Evolutionary conservation across 2,797 vertebrate species (phyloP).

Genomic region (Clarias platycephalus): DNA sequence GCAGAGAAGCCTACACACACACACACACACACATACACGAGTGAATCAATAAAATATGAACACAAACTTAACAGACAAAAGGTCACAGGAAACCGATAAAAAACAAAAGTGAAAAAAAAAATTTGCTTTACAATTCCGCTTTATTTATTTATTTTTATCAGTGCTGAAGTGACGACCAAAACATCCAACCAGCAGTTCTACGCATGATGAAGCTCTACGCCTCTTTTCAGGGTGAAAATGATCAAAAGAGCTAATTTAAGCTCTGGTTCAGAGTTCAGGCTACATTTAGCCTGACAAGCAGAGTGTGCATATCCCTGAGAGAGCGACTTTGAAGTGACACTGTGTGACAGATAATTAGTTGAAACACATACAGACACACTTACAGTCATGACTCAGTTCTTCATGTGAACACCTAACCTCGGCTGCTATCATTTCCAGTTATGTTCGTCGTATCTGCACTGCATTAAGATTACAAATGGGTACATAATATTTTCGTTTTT

Average conservation of each 20-base stretch:
- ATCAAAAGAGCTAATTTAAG: slow-evolving; percentile 37
- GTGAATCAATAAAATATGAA: slow-evolving; percentile 40
- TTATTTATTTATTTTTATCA: background rate
- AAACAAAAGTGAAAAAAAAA: background rate
- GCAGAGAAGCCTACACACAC: background rate
- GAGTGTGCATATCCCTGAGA: slow-evolving; percentile 35
- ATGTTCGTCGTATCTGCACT: too few species aligned
- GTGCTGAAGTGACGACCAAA: background rate
- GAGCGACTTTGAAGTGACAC: slow-evolving; percentile 27
- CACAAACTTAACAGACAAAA: slow-evolving; percentile 4
- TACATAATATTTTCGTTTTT: background rate
- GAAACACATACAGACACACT: background rate
- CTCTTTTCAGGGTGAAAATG: slow-evolving; percentile 1
- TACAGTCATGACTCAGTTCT: background rate
- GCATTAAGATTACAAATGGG: background rate
- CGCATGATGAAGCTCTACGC: background rate
- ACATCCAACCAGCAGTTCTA: background rate
- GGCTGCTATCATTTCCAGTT: background rate
- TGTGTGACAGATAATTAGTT: slow-evolving; percentile 31
- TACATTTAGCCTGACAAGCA: slow-evolving; percentile 45
- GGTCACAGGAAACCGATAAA: background rate
- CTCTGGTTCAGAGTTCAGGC: slow-evolving; percentile 42
- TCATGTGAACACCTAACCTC: background rate
- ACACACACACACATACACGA: slow-evolving; percentile 32
- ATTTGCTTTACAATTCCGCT: background rate